These are phyloP conservation scores for Mythimna loreyi DNA, from an alignment of 2,888 invertebrate species.

Conservation along the genomic window DNA sequence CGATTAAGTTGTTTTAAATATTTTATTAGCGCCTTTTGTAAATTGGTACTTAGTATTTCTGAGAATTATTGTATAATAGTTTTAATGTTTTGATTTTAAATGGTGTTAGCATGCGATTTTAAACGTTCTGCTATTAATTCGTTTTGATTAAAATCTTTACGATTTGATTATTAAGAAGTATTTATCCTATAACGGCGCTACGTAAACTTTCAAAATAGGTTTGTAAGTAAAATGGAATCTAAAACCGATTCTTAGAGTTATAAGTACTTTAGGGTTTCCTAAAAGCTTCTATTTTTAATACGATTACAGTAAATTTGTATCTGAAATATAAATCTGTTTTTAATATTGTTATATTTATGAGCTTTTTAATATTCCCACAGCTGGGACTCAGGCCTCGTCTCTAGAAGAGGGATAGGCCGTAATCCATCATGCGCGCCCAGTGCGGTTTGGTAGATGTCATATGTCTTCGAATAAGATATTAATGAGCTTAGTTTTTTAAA, in stretches of 20 bases:
- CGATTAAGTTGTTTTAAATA: conserved; percentile 36
- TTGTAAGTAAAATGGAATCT: neutral
- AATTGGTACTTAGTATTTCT: conserved; percentile 27
- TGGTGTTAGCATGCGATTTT: conserved; percentile 32
- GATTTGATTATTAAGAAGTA: neutral
- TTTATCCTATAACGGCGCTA: neutral
- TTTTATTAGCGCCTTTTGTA: conserved; percentile 33
- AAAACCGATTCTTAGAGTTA: neutral
- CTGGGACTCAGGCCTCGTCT: too few species aligned
- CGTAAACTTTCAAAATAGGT: neutral
- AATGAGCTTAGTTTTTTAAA: too few species aligned
- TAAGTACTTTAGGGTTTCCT: neutral
- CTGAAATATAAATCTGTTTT: too few species aligned
- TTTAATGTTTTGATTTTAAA: conserved; percentile 20
- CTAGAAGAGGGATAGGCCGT: too few species aligned
- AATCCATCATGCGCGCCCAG: too few species aligned
- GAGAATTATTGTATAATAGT: conserved; percentile 11
- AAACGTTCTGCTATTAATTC: neutral
- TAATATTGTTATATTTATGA: too few species aligned
- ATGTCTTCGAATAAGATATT: too few species aligned
- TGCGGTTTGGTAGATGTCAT: too few species aligned
- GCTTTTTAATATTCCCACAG: too few species aligned
- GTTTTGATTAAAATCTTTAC: conserved; percentile 21
- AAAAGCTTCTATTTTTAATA: neutral
- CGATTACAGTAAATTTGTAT: too few species aligned